Conservation (phyloP, 2,797 vertebrate species). For the Pempheris klunzingeri region DNA sequence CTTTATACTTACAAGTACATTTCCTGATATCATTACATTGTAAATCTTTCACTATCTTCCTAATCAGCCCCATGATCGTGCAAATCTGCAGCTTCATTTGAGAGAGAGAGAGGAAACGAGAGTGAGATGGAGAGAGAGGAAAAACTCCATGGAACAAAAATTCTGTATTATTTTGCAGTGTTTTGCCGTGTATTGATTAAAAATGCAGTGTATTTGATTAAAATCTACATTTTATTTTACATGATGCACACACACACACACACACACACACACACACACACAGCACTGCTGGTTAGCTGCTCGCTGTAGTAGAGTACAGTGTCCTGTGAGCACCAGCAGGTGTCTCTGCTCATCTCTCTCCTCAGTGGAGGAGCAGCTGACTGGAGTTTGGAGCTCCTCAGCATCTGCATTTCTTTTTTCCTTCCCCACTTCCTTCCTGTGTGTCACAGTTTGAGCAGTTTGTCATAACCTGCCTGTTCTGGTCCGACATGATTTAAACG, state of each 20-base stretch:
- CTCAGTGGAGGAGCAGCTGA: slow-evolving; percentile 19
- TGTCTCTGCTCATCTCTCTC: slow-evolving; percentile 66
- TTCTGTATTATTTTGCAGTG: not conserved
- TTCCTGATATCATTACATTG: not conserved
- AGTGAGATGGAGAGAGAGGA: not conserved
- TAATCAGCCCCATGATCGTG: not conserved
- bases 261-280: not conserved
- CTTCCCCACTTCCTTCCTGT: not conserved
- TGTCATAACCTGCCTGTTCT: not conserved
- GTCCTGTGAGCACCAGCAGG: slow-evolving; percentile 67
- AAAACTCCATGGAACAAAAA: not conserved
- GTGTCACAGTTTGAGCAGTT: not conserved
- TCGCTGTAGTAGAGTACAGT: slow-evolving; percentile 40
- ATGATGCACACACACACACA: not conserved
- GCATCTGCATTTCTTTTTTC: slow-evolving; percentile 19
- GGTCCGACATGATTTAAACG: slow-evolving; percentile 5
- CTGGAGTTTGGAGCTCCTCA: slow-evolving; percentile 23
- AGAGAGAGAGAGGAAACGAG: not conserved
- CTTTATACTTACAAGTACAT: not conserved
- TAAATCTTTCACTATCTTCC: not conserved
- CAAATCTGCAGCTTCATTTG: not conserved
- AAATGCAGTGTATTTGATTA: too few species aligned
- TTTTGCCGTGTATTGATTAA: too few species aligned
- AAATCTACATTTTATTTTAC: not conserved
- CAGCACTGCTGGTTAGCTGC: slow-evolving; percentile 41